phyloP scores from a whole-genome alignment of 1,140 invertebrate genomes.

The Hyposmocoma kahamanoa region DNA sequence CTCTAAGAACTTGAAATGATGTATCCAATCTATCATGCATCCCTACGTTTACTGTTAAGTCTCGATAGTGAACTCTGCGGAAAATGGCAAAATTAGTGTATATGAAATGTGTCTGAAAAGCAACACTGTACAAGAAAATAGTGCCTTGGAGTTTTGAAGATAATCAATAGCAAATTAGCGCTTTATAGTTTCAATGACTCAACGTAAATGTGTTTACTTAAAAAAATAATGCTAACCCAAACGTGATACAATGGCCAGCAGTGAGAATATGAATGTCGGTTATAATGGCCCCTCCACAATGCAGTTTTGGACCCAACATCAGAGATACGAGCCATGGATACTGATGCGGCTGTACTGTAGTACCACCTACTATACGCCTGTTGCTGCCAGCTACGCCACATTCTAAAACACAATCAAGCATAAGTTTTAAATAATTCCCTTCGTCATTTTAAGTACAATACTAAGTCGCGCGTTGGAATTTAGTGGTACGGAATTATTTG shows the following conservation, averaged over 20 bases:
- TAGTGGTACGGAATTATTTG: too few species aligned
- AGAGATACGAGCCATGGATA: slow-evolving; percentile 80
- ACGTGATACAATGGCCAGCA: slow-evolving; percentile 77
- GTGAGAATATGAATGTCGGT: slow-evolving; percentile 76
- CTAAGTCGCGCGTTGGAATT: too few species aligned
- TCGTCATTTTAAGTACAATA: too few species aligned
- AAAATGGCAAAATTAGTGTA: too few species aligned
- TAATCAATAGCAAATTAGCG: too few species aligned
- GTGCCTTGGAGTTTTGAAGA: too few species aligned
- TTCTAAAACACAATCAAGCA: slow-evolving; percentile 34
- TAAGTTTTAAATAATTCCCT: background rate
- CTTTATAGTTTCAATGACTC: too few species aligned
- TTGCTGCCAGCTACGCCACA: slow-evolving; percentile 67
- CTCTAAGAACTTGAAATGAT: slow-evolving; percentile 20
- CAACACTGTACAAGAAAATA: too few species aligned
- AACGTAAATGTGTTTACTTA: too few species aligned
- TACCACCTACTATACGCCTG: slow-evolving; percentile 79
- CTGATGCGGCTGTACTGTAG: slow-evolving; percentile 73
- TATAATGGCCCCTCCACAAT: slow-evolving; percentile 80
- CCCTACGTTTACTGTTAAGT: slow-evolving; percentile 46
- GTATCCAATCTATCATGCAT: slow-evolving; percentile 56
- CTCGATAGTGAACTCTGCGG: slow-evolving; percentile 45
- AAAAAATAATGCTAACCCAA: slow-evolving; percentile 61
- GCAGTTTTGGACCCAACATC: slow-evolving; percentile 70
- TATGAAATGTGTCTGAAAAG: too few species aligned